Evolutionary conservation across 2,888 invertebrate species (phyloP), one percentile per base, ranked within the genome.

Genomic region (Phorcus lineatus): DNA sequence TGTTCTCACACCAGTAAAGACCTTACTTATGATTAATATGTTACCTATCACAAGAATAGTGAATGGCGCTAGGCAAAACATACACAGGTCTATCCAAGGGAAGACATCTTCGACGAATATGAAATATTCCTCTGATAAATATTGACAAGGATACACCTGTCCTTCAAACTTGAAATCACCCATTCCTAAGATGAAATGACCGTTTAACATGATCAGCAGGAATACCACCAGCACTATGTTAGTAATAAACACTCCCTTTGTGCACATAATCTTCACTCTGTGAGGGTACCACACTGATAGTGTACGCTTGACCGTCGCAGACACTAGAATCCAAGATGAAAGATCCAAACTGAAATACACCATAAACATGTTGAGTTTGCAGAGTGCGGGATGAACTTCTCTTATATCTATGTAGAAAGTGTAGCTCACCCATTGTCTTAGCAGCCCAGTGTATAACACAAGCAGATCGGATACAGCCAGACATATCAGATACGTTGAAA

Each of bases 271-370:
- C 36, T 77, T 83, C 31, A 85, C 79, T 52, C 75, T 80, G 57
- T 85, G 85, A 17, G 86, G 86, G 6, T 83, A 78, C 83, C 85
- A 86, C 24, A 86, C 84, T 54, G 83, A 83, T 1, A 86, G 40
- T 0, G 84, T 76, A 16, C 85, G 74, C 57, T 84, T 84, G 2
- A 85, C 28, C 0, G 86, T 86, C 6, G 85, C 85, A 4, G 83
- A 81, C 6, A 85, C 84, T 2, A 86, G 74, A 19, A 86, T 82
- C 86, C 86, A 86, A 0, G 86, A 80, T 11, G 86, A 86, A 17
- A 85, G 22, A 17, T 83, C 76, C n/a, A 85, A 83, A 9, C 78
- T 77, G 11, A 80, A 66, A 40, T 82, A 86, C 0, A 80, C 74
- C 62, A 82, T 52, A 47, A 79, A 84, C 19, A 76, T 79, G 19